Evolutionary conservation across 1,140 invertebrate genomes (phyloP), one percentile per base, ranked within the genome.

Genomic region (Drosophila baimaii): DNA sequence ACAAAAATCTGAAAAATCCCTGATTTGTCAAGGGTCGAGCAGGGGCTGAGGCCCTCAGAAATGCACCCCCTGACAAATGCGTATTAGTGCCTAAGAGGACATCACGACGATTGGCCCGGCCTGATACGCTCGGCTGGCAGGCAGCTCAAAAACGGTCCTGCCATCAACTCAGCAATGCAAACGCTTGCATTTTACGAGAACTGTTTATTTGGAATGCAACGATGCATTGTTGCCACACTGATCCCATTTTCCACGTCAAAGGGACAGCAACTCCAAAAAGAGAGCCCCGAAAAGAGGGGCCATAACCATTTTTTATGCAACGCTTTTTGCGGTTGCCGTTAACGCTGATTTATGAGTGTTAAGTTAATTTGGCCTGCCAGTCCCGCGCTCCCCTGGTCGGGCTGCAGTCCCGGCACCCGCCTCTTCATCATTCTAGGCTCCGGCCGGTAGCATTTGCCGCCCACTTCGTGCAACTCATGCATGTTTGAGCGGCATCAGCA

Each of bases 301-400:
- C 76, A 83, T 86, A 88, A 83, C 84, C 66, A 89, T 88, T 86
- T 86, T 86, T 86, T 86, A 83, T 86, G 83, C 76, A 86, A 73
- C 79, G 57, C 76, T 89, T 83, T 71, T 83, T 88, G 83, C 84
- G 83, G 83, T 89, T 61, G 80, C 83, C 72, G 83, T 89, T 86
- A 86, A 86, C 83, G 76, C 79, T 89, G 83, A 86, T 86, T 86
- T 86, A 86, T 86, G 83, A 79, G 83, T 88, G 83, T 86, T 86
- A 88, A 86, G 83, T 86, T 86, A 86, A 86, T 86, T 86, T 86
- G 79, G 51, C 64, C 79, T 82, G 79, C 66, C 79, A 79, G 57
- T 31, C 21, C 39, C 41, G 51, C 41, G 23, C 41, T n/a, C 54
- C 64, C 55, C 47, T 56, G 46, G 57, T 58, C 75, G 71, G 61